Conservation (phyloP, 2,113 vertebrate genomes). For the Otis tarda region DNA sequence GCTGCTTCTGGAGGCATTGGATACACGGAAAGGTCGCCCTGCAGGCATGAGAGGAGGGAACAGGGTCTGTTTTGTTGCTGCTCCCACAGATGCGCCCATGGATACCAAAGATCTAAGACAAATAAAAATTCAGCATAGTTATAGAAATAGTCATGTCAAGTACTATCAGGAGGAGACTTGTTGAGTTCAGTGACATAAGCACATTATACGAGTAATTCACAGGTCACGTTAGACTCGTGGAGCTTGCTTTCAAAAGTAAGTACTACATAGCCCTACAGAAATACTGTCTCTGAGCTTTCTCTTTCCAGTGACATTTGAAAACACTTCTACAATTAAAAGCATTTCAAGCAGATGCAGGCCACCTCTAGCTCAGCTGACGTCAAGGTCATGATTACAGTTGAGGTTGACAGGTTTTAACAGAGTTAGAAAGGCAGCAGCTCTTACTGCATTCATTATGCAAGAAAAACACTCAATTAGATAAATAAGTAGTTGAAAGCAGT, state of each 20-base stretch:
- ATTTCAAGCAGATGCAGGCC: not conserved
- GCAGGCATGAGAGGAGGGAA: conserved; percentile 71
- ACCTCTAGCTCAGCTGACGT: not conserved
- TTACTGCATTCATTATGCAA: not conserved
- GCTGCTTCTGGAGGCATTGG: conserved; percentile 76
- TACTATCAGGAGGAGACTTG: not conserved
- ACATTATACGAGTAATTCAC: not conserved
- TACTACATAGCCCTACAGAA: not conserved
- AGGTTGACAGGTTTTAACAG: not conserved
- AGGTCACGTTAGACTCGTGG: not conserved
- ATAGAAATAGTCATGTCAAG: not conserved
- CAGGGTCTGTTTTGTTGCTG: conserved; percentile 76
- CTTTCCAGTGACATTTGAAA: not conserved
- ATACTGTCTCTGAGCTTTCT: not conserved
- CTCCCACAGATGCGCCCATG: conserved; percentile 72
- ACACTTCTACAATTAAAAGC: not conserved
- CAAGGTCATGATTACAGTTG: not conserved
- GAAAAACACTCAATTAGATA: not conserved
- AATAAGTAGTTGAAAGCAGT: no score
- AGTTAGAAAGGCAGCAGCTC: not conserved
- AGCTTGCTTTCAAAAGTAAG: not conserved
- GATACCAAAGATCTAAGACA: conserved; percentile 78
- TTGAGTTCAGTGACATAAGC: not conserved
- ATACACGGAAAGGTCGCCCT: conserved; percentile 80
- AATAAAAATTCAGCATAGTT: not conserved